Evolutionary conservation across 2,888 invertebrate genomes (phyloP).

Genomic region (Drosophila meridiana): DNA sequence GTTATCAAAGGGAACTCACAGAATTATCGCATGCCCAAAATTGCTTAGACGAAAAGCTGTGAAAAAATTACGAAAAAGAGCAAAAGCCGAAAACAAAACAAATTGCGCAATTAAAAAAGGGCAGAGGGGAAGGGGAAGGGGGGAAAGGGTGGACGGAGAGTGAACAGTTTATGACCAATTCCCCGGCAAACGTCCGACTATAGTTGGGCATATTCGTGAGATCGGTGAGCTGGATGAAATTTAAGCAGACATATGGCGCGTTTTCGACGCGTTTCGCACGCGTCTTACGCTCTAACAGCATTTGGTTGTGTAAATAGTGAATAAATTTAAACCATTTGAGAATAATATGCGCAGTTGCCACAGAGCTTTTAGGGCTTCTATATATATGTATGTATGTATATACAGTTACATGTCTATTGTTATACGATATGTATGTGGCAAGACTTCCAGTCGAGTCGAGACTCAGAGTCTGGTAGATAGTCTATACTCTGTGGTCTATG

Average conservation of each 20-base stretch:
- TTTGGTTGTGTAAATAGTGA: conserved; percentile 32
- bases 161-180: conserved; percentile 39
- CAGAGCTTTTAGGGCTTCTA: conserved; percentile 63
- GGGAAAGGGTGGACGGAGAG: conserved; percentile 4
- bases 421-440: conserved; percentile 50
- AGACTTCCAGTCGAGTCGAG: conserved; percentile 24
- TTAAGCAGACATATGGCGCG: conserved; percentile 49
- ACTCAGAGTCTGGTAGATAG: conserved; percentile 21
- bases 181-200: conserved; percentile 26
- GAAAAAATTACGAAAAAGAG: conserved; percentile 35
- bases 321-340: conserved; percentile 28
- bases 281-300: conserved; percentile 25
- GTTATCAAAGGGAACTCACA: neutral
- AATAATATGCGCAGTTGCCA: conserved; percentile 41
- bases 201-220: conserved; percentile 35
- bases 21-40: conserved; percentile 13
- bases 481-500: conserved; percentile 2
- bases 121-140: neutral
- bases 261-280: conserved; percentile 51
- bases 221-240: conserved; percentile 28
- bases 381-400: conserved; percentile 19
- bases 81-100: conserved; percentile 22
- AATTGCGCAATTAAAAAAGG: conserved; percentile 62
- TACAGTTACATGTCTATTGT: conserved; percentile 34
- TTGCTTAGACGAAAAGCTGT: conserved; percentile 4